Evolutionary conservation across 1,140 invertebrate genomes (phyloP), one percentile per base, ranked within the genome.

Genomic region (Drosophila saltans): DNA sequence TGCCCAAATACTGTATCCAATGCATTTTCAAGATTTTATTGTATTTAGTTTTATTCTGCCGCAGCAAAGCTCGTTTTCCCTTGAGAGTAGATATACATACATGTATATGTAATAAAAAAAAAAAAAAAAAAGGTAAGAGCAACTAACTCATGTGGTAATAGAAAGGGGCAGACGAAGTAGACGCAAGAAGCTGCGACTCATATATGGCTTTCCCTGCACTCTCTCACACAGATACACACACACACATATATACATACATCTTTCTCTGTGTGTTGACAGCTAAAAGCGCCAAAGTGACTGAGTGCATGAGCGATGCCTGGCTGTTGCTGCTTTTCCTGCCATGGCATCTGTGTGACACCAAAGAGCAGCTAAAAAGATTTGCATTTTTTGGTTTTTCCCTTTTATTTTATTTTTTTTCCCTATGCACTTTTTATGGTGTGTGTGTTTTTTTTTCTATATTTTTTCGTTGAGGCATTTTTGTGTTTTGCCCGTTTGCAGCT

Each of bases 221-320:
- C 33, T 5, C 3, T 3, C 39, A 40, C 39, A 40, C 43, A 21
- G n/a, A 45, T 16, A 7, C 16, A 24, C 9, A 3, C 1, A 21
- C 30, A 24, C 41, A 1, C 28, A 39, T 3, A 7, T 24, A 2
- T 16, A 5, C 6, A 7, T 36, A 2, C 10, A 26, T n/a, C 5
- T 57, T 41, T 57, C 21, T 66, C n/a, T 59, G 63, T 72, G 71
- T 82, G 76, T 74, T 86, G 80, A 89, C 80, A 80, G 70, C 75
- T 83, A 72, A 80, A 83, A 83, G 80, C 83, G 80, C 66, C 80
- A 88, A 88, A 86, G 83, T 86, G 83, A 88, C 83, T 82, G 79
- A 75, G 80, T 78, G 75, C 70, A 78, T 76, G 78, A 85, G 75
- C 56, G 74, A 36, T 67, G 21, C 21, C 63, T 24, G 21, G 16